Conservation (phyloP, 1,140 invertebrate species). For the Hirudo medicinalis region DNA sequence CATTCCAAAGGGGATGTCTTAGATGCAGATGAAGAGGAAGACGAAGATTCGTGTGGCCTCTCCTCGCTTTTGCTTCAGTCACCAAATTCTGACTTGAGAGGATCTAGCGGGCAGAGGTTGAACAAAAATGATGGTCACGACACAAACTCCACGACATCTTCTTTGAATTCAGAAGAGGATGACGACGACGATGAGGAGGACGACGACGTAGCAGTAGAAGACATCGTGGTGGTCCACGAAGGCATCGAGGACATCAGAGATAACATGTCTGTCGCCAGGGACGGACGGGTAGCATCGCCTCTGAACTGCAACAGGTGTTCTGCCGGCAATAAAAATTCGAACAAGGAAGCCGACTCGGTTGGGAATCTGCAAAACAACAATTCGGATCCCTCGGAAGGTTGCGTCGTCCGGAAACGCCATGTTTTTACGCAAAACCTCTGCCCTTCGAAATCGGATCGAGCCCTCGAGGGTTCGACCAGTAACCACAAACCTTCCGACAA, state of each 20-base stretch:
- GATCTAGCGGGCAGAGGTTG: conserved; percentile 1
- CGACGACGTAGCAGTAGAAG: conserved; percentile 2
- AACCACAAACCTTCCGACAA: too few relatives aligned
- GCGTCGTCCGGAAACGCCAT: neutral
- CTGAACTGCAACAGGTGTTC: neutral
- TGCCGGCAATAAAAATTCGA: neutral
- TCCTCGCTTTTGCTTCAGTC: too few relatives aligned
- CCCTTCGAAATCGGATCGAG: neutral
- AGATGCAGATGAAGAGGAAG: conserved; percentile 6
- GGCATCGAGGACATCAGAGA: neutral
- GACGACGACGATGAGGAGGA: conserved; percentile 9
- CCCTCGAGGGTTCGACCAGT: neutral
- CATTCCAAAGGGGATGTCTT: neutral
- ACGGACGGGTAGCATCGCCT: too few relatives aligned
- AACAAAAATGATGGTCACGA: neutral
- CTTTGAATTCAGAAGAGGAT: neutral
- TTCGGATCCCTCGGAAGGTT: neutral
- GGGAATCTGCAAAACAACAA: neutral
- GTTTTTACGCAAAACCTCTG: neutral
- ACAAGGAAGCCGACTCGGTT: neutral
- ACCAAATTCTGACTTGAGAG: neutral
- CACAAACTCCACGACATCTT: neutral
- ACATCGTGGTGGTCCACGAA: neutral
- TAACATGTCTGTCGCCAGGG: neutral
- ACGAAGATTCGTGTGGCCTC: neutral